Evolutionary conservation across 2,888 invertebrate species (phyloP), one percentile per base, ranked within the genome.

Genomic region (Volucella inanis): DNA sequence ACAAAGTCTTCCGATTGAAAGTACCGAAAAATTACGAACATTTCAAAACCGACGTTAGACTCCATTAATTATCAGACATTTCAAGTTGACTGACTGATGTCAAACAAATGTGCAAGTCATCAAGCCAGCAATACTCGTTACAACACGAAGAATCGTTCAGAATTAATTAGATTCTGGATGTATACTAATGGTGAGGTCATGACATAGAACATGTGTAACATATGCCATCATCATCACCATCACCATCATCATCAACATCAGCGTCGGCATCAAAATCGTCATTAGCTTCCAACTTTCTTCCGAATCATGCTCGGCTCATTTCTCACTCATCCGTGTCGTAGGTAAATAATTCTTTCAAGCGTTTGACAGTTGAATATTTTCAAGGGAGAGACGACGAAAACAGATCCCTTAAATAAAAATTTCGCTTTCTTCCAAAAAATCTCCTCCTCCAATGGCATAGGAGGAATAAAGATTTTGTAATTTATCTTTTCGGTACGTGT

Each of bases 51-150:
- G 49, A 70, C 64, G 22, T 15, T 52, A 39, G 38, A 15, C 38
- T 68, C 57, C 55, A 77, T 76, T 81, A 59, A 77, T 81, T 70
- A 59, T 31, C 41, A 39, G 61, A 77, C 71, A 47, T 82, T 71
- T 71, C 77, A 67, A 61, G 59, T 77, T 77, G 77, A 82, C 77
- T 77, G 77, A 71, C 71, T 70, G 65, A 77, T 81, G 85, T 81
- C 85, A 85, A 85, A 72, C 72, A 81, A 85, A 85, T 85, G 76
- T 81, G 85, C 81, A 85, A 85, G 81, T 85, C 85, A 85, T 81
- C 81, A 81, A 71, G 54, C 50, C 59, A 70, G 49, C 57, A 50
- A 57, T 22, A 77, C 75, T 15, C 61, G 45, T 14, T 39, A 61
- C 54, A 55, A 62, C 68, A 71, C 14, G 64, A 49, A 50, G 61